These are phyloP conservation scores for Drosophila prostipennis DNA, from an alignment of 2,888 invertebrate species.

Conservation along the genomic window DNA sequence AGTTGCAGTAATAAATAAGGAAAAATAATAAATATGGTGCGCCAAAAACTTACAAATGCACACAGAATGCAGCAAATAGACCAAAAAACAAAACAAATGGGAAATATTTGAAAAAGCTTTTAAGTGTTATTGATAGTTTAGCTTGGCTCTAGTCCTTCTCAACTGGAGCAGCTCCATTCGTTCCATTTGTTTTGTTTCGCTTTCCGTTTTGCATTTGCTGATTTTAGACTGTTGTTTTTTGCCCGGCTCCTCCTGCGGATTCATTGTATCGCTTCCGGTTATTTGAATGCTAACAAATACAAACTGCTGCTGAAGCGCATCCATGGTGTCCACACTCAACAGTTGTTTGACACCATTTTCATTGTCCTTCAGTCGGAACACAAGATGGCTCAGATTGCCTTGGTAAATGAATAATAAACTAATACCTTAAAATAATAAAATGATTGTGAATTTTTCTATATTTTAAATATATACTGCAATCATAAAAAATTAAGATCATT, in stretches of 20 bases:
- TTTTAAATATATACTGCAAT: too few relatives aligned
- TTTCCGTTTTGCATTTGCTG: constrained; percentile 50
- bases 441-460: too few relatives aligned
- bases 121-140: constrained; percentile 78
- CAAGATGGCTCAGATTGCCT: neutral
- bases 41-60: constrained; percentile 61
- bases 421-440: too few relatives aligned
- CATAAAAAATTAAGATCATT: too few relatives aligned
- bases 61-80: constrained; percentile 43
- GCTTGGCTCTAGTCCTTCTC: constrained; percentile 27
- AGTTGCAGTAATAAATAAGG: constrained; percentile 66
- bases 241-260: constrained; percentile 29
- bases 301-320: constrained; percentile 55
- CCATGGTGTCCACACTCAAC: constrained; percentile 63
- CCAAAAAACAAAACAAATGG: constrained; percentile 25
- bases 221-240: constrained; percentile 39
- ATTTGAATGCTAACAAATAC: constrained; percentile 79
- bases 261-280: constrained; percentile 68
- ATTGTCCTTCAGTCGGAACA: constrained; percentile 24
- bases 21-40: constrained; percentile 65
- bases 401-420: neutral
- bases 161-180: constrained; percentile 46
- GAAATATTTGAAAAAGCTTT: constrained; percentile 76
- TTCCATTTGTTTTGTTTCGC: constrained; percentile 43
- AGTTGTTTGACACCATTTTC: constrained; percentile 66